Conservation (phyloP, 2,888 invertebrate species). For the Thereva unica region DNA sequence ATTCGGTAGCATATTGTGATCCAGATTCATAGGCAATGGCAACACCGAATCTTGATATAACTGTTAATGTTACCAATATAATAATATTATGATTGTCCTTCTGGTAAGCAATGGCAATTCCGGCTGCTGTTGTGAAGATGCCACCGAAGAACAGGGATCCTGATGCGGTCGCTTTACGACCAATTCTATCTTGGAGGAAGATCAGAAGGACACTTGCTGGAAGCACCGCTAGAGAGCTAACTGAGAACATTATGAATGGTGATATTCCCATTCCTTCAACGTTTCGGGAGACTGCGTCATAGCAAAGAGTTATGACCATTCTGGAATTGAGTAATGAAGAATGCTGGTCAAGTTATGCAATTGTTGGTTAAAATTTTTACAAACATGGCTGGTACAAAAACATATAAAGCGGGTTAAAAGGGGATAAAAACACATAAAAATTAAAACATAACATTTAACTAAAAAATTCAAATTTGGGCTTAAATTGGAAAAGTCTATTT, state of each 20-base stretch:
- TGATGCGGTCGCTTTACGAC: constrained; percentile 63
- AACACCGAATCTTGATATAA: constrained; percentile 64
- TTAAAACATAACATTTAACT: no score
- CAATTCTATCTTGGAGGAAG: constrained; percentile 56
- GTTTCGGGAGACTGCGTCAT: constrained; percentile 65
- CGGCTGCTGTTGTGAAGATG: constrained; percentile 60
- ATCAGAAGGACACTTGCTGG: constrained; percentile 62
- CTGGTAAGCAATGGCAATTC: constrained; percentile 53
- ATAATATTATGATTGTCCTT: constrained; percentile 48
- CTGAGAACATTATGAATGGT: constrained; percentile 62
- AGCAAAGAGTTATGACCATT: constrained; percentile 65
- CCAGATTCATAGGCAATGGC: constrained; percentile 68
- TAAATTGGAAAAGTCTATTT: no score
- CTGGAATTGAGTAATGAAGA: constrained; percentile 48
- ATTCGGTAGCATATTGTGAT: constrained; percentile 67
- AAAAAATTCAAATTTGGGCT: no score
- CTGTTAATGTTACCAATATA: constrained; percentile 58
- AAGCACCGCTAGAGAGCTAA: constrained; percentile 62
- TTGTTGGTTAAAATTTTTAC: neutral
- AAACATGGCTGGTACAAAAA: neutral
- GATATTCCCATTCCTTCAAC: constrained; percentile 63
- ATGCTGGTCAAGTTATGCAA: neutral
- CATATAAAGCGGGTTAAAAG: no score
- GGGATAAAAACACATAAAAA: no score
- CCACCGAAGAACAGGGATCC: constrained; percentile 62